Evolutionary conservation across 1,140 invertebrate species (phyloP).

Genomic region (Orchesella cincta): DNA sequence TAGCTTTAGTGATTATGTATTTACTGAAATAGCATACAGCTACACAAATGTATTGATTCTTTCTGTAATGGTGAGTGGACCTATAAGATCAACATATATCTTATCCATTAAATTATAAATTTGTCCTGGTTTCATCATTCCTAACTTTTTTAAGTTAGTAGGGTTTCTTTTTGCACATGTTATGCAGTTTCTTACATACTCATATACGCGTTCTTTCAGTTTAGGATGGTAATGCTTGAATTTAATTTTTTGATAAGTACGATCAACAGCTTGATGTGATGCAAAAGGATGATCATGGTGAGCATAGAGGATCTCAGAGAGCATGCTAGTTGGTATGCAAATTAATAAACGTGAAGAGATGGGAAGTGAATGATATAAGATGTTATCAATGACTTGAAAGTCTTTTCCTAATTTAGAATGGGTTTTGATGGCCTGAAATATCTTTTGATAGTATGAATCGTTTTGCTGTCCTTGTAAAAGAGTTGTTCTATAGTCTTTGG

Average conservation of each 20-base stretch:
- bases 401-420: neutral
- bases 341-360: neutral
- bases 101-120: neutral
- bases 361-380: neutral
- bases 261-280: neutral
- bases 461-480: neutral
- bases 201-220: neutral
- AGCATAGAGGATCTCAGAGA: neutral
- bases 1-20: neutral
- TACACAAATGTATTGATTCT: neutral
- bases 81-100: neutral
- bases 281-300: neutral
- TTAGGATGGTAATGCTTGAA: neutral
- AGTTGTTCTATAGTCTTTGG: neutral
- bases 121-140: neutral
- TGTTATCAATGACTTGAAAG: neutral
- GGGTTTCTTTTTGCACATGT: neutral
- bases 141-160: neutral
- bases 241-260: neutral
- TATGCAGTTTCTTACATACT: neutral
- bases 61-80: neutral
- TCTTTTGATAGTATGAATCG: neutral
- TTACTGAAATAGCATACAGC: neutral
- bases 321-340: neutral
- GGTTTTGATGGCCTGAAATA: neutral